Evolutionary conservation across 2,113 vertebrate species (phyloP).

Genomic region (Regulus satrapa): DNA sequence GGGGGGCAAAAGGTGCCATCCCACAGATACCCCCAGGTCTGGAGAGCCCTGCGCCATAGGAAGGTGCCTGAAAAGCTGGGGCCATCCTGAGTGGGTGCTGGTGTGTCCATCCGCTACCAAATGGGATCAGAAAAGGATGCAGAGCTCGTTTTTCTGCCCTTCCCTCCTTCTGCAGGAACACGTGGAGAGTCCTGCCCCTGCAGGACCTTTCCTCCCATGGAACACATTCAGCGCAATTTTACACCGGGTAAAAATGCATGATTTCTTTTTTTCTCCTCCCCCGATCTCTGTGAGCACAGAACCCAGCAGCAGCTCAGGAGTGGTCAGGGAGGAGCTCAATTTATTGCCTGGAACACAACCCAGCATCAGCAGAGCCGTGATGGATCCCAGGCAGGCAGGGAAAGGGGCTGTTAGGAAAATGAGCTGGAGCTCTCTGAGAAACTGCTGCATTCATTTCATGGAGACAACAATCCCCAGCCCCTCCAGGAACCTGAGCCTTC

Average conservation of each 20-base stretch:
- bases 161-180: background rate
- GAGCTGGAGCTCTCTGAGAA: background rate
- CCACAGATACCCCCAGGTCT: background rate
- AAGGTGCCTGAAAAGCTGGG: background rate
- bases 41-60: background rate
- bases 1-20: background rate
- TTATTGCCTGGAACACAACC: constrained; percentile 6
- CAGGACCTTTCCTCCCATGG: background rate
- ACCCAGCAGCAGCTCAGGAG: background rate
- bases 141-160: background rate
- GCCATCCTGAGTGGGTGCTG: background rate
- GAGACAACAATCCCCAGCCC: background rate
- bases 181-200: background rate
- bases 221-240: background rate
- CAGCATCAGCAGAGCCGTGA: background rate
- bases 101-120: background rate
- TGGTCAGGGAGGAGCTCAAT: background rate
- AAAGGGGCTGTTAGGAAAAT: background rate
- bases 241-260: background rate
- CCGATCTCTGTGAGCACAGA: background rate
- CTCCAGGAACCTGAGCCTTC: background rate
- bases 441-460: background rate
- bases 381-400: background rate
- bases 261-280: background rate
- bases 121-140: background rate